Percentiles rank a stretch among this genome's conserved stretches.
Conservation (phyloP, 2,888 invertebrate species). For the Merodon equestris region DNA sequence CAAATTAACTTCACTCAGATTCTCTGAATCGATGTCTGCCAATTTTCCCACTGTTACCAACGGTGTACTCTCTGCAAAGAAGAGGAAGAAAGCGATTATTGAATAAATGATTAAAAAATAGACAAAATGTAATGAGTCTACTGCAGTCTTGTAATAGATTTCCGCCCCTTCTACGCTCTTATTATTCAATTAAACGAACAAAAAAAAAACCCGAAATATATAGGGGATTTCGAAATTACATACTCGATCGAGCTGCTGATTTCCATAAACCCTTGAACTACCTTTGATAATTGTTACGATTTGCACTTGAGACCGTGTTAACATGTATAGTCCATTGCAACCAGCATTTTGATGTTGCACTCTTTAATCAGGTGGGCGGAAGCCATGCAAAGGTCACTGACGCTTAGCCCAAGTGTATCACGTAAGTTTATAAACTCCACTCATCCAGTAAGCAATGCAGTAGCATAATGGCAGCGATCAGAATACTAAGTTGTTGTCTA, state of each 20-base stretch:
- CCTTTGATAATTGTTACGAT: background rate
- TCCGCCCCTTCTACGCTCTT: no score
- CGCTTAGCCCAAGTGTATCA: background rate
- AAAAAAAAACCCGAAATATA: no score
- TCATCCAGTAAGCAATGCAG: constrained; percentile 3
- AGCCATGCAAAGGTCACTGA: background rate
- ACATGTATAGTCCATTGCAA: background rate
- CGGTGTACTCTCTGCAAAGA: constrained; percentile 74
- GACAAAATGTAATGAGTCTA: background rate
- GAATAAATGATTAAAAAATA: background rate
- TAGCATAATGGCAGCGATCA: constrained; percentile 46
- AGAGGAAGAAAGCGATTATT: background rate
- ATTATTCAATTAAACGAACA: no score
- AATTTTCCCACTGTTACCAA: constrained; percentile 76
- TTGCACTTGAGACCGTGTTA: background rate
- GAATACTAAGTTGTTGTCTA: constrained; percentile 23
- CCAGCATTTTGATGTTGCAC: constrained; percentile 5
- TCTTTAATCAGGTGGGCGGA: background rate
- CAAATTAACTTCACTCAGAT: constrained; percentile 80
- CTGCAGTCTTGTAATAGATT: background rate
- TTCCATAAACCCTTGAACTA: background rate
- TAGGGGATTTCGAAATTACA: no score
- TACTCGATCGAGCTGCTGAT: background rate
- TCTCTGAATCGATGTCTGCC: constrained; percentile 78
- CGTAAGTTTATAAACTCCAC: background rate